phyloP scores from a whole-genome alignment of 2,797 vertebrate species.

The Acrossocheilus wenchowensis region DNA sequence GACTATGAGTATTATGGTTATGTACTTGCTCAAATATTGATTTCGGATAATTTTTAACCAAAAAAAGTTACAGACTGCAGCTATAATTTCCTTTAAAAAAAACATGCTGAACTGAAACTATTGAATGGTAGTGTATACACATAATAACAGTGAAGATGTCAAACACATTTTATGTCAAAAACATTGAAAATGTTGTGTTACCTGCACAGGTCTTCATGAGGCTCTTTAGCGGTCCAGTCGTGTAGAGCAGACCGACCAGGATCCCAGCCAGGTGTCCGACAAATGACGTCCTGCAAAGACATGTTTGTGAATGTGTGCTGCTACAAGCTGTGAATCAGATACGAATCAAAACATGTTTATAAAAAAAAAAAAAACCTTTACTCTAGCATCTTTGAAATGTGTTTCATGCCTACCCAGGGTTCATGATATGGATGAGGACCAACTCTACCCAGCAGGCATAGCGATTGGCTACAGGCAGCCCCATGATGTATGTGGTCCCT shows the following conservation, averaged over 20 bases:
- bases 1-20: no score
- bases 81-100: neutral
- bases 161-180: no score
- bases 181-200: conserved; percentile 58
- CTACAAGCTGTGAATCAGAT: conserved; percentile 10
- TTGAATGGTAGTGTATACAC: neutral
- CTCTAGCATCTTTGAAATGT: neutral
- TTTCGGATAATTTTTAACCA: no score
- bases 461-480: conserved; percentile 81
- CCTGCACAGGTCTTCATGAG: conserved; percentile 86
- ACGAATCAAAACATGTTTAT: neutral
- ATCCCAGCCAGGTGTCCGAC: conserved; percentile 93
- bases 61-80: no score
- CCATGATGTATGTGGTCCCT: conserved; percentile 81
- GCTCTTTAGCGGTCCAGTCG: conserved; percentile 83
- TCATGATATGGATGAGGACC: conserved; percentile 87
- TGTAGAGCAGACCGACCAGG: conserved; percentile 92
- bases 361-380: neutral
- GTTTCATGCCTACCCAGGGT: conserved; percentile 83
- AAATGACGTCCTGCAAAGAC: conserved; percentile 85
- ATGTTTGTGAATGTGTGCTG: neutral
- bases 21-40: no score
- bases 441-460: conserved; percentile 94
- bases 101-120: neutral
- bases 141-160: neutral